Evolutionary conservation across 1,140 invertebrate species (phyloP).

Genomic region (Lordiphosa clarofinis): DNA sequence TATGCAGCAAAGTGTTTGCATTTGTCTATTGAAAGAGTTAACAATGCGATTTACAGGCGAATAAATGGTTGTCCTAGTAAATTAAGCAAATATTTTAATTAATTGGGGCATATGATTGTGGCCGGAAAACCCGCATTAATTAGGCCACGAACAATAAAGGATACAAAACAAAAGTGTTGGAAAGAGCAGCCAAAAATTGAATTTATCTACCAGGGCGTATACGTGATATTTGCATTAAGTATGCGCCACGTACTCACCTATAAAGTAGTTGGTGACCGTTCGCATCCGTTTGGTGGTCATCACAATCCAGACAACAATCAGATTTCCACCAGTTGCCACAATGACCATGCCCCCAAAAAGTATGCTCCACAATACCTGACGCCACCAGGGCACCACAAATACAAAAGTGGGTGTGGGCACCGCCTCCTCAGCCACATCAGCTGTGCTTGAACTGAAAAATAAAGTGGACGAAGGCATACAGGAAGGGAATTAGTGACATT

Average conservation of each 20-base stretch:
- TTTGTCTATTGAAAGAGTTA: conserved; percentile 2
- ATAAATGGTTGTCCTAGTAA: background rate
- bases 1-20: background rate
- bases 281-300: conserved; percentile 95
- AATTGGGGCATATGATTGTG: conserved; percentile 6
- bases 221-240: conserved; percentile 29
- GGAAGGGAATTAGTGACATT: conserved; percentile 66
- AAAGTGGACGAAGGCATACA: conserved; percentile 4
- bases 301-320: conserved; percentile 97
- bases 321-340: conserved; percentile 94
- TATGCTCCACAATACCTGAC: conserved; percentile 90
- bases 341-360: conserved; percentile 93
- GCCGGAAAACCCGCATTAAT: conserved; percentile 8
- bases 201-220: conserved; percentile 29
- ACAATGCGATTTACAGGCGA: conserved; percentile 1
- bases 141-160: background rate
- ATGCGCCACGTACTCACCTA: conserved; percentile 82
- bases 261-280: conserved; percentile 97
- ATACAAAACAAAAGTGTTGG: conserved; percentile 3
- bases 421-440: conserved; percentile 32
- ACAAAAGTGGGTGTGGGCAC: conserved; percentile 45
- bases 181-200: conserved; percentile 1
- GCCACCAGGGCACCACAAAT: conserved; percentile 91
- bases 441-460: conserved; percentile 27
- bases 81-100: conserved; percentile 31